phyloP scores from a whole-genome alignment of 2,113 vertebrate genomes.

The Rhodinocichla rosea region DNA sequence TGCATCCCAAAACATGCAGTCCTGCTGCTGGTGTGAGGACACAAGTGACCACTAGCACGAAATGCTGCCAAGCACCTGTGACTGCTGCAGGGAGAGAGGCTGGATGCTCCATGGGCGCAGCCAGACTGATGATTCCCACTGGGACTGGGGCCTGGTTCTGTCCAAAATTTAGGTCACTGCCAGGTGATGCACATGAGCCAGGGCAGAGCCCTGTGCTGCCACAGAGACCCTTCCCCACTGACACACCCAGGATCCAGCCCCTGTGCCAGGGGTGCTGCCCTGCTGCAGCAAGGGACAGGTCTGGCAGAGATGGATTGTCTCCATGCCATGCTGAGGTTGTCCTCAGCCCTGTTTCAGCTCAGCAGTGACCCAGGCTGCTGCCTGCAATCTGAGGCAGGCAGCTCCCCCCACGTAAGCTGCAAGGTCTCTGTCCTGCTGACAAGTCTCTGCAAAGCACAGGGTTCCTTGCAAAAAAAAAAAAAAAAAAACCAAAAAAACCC shows the following conservation, averaged over 20 bases:
- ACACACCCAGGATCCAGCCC: neutral
- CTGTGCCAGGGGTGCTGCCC: neutral
- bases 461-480: neutral
- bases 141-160: neutral
- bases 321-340: neutral
- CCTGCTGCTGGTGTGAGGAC: neutral
- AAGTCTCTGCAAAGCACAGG: neutral
- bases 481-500: rapidly evolving
- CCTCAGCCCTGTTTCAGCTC: neutral
- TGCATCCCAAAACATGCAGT: neutral
- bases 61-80: rapidly evolving
- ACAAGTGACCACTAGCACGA: rapidly evolving
- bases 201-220: neutral
- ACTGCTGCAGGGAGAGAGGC: neutral
- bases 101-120: neutral
- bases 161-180: neutral
- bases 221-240: neutral
- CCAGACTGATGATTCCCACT: neutral
- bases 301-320: neutral
- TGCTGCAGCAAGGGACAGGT: neutral
- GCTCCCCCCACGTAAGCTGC: neutral
- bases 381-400: neutral
- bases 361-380: neutral
- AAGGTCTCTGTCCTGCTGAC: neutral
- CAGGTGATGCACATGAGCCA: neutral